A percentile compares a stretch with the other conserved stretches of the same genome.
Conservation (phyloP, 2,888 invertebrate species). For the Ochlodes sylvanus region DNA sequence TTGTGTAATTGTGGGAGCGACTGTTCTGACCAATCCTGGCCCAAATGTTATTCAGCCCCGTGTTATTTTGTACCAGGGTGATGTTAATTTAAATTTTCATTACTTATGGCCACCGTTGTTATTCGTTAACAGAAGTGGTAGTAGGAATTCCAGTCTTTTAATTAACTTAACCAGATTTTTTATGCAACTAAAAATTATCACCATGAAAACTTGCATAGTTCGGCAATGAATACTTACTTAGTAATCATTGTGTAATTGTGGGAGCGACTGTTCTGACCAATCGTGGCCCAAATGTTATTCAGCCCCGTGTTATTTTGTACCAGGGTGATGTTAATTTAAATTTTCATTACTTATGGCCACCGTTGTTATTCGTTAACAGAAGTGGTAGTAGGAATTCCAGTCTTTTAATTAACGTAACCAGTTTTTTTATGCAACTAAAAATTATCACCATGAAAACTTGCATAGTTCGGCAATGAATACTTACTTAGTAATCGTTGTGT, state of each 20-base stretch:
- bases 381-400: slow-evolving; percentile 6
- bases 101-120: not conserved
- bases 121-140: not conserved
- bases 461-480: too few species aligned
- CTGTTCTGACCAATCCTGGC: not conserved
- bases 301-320: not conserved
- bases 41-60: not conserved
- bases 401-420: not conserved
- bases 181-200: not conserved
- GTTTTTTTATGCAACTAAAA: not conserved
- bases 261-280: not conserved
- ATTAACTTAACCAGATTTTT: slow-evolving; percentile 4
- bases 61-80: not conserved
- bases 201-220: too few species aligned
- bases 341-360: not conserved
- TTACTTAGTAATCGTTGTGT: not conserved
- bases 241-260: not conserved
- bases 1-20: not conserved
- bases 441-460: too few species aligned
- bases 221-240: too few species aligned
- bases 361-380: not conserved
- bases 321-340: not conserved
- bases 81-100: not conserved
- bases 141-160: slow-evolving; percentile 11
- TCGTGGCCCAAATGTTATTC: not conserved